Evolutionary conservation across 2,113 vertebrate species (phyloP).

Genomic region (Petromus typicus): DNA sequence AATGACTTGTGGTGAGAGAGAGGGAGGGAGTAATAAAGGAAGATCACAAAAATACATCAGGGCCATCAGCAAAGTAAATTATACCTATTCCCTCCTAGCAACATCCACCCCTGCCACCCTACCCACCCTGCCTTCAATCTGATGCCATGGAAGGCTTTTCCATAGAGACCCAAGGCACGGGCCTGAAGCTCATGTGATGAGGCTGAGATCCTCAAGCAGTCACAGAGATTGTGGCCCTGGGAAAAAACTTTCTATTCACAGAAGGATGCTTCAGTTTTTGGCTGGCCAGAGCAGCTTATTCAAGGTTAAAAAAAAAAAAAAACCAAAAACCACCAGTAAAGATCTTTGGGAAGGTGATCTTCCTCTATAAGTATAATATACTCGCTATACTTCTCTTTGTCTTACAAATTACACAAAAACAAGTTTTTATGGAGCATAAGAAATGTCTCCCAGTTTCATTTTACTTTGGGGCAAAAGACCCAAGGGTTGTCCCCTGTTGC

Average conservation of each 20-base stretch:
- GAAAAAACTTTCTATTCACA: neutral
- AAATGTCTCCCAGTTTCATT: neutral
- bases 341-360: neutral
- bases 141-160: slow-evolving; percentile 54
- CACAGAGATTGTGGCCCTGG: neutral
- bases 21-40: slow-evolving; percentile 63
- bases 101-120: slow-evolving; percentile 24
- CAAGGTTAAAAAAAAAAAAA: neutral
- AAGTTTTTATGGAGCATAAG: neutral
- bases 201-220: neutral
- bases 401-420: neutral
- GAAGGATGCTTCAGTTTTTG: neutral
- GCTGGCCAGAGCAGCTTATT: neutral
- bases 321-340: no score
- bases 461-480: neutral
- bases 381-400: neutral
- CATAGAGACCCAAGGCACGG: slow-evolving; percentile 37
- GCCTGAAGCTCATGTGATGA: slow-evolving; percentile 58
- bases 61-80: slow-evolving; percentile 80
- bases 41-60: slow-evolving; percentile 79
- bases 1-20: slow-evolving; percentile 59
- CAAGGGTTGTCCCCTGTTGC: neutral
- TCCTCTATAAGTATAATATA: neutral
- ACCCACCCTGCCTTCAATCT: slow-evolving; percentile 19
- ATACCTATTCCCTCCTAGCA: slow-evolving; percentile 63